Evolutionary conservation across 2,888 invertebrate species (phyloP).

Genomic region (Unio pictorum): DNA sequence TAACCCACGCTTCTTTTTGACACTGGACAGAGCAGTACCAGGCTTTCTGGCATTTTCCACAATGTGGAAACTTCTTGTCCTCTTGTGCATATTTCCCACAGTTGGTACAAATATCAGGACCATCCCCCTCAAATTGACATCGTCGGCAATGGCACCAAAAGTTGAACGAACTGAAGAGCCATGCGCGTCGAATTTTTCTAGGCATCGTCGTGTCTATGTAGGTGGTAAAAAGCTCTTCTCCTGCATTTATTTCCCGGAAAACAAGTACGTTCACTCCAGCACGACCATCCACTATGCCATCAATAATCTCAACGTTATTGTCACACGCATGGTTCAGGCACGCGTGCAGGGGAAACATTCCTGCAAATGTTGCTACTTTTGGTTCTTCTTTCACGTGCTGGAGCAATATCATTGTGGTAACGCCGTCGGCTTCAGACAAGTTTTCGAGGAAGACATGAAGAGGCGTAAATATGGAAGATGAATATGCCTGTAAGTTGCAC

Average conservation of each 20-base stretch:
- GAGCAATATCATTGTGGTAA: slow-evolving; percentile 40
- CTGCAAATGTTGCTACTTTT: slow-evolving; percentile 52
- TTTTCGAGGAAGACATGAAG: slow-evolving; percentile 49
- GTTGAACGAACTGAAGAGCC: slow-evolving; percentile 64
- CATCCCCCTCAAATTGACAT: slow-evolving; percentile 61
- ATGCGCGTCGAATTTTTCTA: slow-evolving; percentile 57
- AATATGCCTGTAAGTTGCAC: slow-evolving; percentile 62
- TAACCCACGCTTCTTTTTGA: slow-evolving; percentile 57
- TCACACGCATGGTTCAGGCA: slow-evolving; percentile 64
- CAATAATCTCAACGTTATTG: slow-evolving; percentile 61
- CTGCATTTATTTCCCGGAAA: slow-evolving; percentile 50
- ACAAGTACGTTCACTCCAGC: slow-evolving; percentile 59
- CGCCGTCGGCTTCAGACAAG: slow-evolving; percentile 32
- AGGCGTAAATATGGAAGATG: slow-evolving; percentile 45
- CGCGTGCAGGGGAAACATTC: slow-evolving; percentile 63
- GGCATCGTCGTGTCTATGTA: slow-evolving; percentile 63
- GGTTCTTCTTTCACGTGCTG: slow-evolving; percentile 41
- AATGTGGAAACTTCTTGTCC: slow-evolving; percentile 53
- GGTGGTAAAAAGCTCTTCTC: slow-evolving; percentile 58
- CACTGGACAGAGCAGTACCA: slow-evolving; percentile 63
- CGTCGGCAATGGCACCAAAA: slow-evolving; percentile 64
- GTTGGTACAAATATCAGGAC: slow-evolving; percentile 51
- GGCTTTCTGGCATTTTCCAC: slow-evolving; percentile 58
- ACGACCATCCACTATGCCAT: slow-evolving; percentile 44
- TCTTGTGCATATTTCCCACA: slow-evolving; percentile 46